Conservation (phyloP, 1,140 invertebrate genomes). For the Papilio helenus region DNA sequence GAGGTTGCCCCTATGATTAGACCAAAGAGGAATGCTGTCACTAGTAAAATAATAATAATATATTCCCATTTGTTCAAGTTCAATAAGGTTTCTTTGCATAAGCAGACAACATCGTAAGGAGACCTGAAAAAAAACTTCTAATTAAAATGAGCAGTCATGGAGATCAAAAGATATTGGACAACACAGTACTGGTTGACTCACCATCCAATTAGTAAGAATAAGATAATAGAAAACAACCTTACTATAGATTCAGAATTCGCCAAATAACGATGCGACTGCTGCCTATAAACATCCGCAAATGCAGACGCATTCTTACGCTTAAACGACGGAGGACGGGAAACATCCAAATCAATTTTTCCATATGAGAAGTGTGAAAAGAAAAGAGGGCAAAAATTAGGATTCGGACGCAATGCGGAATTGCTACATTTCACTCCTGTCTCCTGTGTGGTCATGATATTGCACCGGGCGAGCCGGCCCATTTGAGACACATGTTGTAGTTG, state of each 20-base stretch:
- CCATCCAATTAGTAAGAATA: neutral
- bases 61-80: conserved; percentile 59
- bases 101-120: conserved; percentile 57
- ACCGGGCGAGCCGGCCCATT: too few relatives aligned
- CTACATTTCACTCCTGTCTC: neutral
- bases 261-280: too few relatives aligned
- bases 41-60: conserved; percentile 48
- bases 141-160: neutral
- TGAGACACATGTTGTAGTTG: too few relatives aligned
- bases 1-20: conserved; percentile 66
- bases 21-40: conserved; percentile 57
- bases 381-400: too few relatives aligned
- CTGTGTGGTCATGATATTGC: neutral
- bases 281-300: too few relatives aligned
- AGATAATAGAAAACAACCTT: neutral
- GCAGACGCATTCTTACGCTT: too few relatives aligned
- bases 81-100: conserved; percentile 57
- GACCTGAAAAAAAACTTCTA: conserved; percentile 64
- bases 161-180: neutral
- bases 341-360: too few relatives aligned
- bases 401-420: too few relatives aligned
- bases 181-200: neutral
- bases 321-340: too few relatives aligned
- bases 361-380: too few relatives aligned
- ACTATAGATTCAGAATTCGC: neutral